Evolutionary conservation across 2,113 vertebrate genomes (phyloP).

Genomic region (Prolemur simus): DNA sequence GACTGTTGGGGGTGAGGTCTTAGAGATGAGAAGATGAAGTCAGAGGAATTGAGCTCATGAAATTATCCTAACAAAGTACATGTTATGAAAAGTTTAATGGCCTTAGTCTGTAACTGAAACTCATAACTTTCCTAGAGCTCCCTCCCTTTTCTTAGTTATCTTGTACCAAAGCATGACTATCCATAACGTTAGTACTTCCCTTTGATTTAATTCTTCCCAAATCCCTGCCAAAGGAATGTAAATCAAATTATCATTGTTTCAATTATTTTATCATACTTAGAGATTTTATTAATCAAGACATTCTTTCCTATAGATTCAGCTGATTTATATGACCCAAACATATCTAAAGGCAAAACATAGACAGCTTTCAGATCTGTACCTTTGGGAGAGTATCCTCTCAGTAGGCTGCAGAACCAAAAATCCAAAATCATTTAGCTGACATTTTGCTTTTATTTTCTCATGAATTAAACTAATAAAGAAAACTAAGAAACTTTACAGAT

Average conservation of each 20-base stretch:
- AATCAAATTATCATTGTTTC: background rate
- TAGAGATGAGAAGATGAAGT: background rate
- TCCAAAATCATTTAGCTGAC: background rate
- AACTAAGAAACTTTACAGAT: background rate
- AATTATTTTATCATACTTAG: background rate
- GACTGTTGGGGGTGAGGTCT: background rate
- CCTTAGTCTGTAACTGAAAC: background rate
- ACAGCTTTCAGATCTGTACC: background rate
- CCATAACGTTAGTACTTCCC: background rate
- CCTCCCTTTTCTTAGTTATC: background rate
- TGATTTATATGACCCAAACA: background rate
- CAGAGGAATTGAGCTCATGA: background rate
- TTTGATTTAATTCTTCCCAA: background rate
- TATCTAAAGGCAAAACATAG: background rate
- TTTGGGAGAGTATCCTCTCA: background rate
- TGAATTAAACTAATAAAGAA: background rate
- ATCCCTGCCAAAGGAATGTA: background rate
- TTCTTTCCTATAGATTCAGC: background rate
- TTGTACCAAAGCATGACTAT: background rate
- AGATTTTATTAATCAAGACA: background rate
- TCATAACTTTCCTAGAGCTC: background rate
- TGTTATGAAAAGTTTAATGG: background rate
- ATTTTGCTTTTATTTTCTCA: background rate
- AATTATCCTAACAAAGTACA: background rate
- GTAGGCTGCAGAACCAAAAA: background rate